Percentiles rank a stretch among this genome's conserved stretches.
Conservation (phyloP, 1,140 invertebrate species). For the Cepaea nemoralis region DNA sequence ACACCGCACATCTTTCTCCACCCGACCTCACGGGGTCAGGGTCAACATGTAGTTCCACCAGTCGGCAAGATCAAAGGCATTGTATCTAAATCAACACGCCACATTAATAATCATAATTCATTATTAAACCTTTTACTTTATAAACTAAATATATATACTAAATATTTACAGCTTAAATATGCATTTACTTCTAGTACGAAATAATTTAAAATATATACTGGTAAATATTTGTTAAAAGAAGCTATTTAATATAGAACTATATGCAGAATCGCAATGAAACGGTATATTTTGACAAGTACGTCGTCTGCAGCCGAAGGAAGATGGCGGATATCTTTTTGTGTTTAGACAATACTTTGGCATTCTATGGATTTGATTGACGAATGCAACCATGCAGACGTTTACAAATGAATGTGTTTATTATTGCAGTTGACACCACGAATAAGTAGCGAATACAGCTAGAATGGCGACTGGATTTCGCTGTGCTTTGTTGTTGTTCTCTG, state of each 20-base stretch:
- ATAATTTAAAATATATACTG: neutral
- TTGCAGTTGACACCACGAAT: neutral
- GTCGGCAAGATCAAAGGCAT: neutral
- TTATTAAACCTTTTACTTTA: neutral
- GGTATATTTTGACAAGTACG: neutral
- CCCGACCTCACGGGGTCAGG: neutral
- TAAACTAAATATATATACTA: too few species aligned
- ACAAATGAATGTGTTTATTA: neutral
- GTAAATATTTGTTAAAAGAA: neutral
- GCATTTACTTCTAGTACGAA: neutral
- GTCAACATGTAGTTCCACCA: neutral
- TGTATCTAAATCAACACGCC: neutral
- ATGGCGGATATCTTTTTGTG: neutral
- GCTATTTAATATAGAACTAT: neutral
- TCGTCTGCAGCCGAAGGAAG: neutral
- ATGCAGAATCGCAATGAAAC: neutral
- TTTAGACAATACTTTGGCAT: neutral
- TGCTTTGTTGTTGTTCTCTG: neutral
- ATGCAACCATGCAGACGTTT: neutral
- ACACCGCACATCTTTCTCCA: neutral
- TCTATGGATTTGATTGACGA: neutral
- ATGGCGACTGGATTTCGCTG: neutral
- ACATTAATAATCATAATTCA: conserved; percentile 8
- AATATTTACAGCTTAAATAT: neutral
- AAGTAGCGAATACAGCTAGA: neutral